Base-by-base conservation (phyloP, 1,140 invertebrate genomes). In the Hormaphis cornu region DNA sequence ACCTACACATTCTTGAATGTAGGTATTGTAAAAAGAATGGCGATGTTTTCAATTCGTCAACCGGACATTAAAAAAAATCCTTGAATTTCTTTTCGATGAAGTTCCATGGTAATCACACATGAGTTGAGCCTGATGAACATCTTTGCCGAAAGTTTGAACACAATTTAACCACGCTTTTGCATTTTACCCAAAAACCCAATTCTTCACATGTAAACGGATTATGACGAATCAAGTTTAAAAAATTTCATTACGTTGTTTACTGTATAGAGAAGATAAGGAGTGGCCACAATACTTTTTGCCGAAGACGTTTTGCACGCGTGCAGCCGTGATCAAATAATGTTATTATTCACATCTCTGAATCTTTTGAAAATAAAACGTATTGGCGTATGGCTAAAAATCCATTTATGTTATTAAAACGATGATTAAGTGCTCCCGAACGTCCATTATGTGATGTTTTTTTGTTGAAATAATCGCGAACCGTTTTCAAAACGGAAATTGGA, bases 301-400 rank as follows among this genome's bases (percentile, higher is more conserved):
- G 93, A 97, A 4, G 96, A 98, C 6, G 97, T 99, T 80, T 97
- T 98, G 79, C 96, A 98, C 40, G 96, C 96, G 81, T 99, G 99
- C 9, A n/a, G 96, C 94, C 88, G 99, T 94, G 59, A 99, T 98
- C 70, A 99, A 81, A 72, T 99, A 69, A 99, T 95, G 76, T 97
- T 96, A 78, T 98, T 97, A 79, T 98, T 98, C 8, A 97, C 93
- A 84, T 97, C 93, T 79, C 91, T 95, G 79, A 69, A 73, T 71
- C 69, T n/a, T n/a, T n/a, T n/a, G n/a, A n/a, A n/a, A n/a, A n/a
- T n/a, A n/a, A n/a, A n/a, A n/a, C n/a, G n/a, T n/a, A n/a, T n/a
- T n/a, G n/a, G n/a, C n/a, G n/a, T n/a, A n/a, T n/a, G n/a, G n/a
- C n/a, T n/a, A n/a, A n/a, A n/a, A n/a, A n/a, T n/a, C n/a, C n/a